Percentiles rank a stretch among this genome's conserved stretches.
Evolutionary conservation across 2,888 invertebrate genomes (phyloP).

Genomic region (Terebella lapidaria): DNA sequence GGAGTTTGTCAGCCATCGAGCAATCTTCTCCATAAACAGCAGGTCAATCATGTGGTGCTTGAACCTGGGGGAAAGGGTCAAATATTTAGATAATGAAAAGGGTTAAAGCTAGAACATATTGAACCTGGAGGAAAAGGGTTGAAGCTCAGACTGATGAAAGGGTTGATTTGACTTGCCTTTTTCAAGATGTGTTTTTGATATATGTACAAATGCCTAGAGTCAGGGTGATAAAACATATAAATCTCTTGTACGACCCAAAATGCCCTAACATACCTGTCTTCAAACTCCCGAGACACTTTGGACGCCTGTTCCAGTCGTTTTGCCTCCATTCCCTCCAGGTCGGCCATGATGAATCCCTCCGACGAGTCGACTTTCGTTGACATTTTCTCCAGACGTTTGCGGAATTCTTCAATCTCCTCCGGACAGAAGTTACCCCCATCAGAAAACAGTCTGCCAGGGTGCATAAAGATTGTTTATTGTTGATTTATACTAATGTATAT

Average conservation of each 20-base stretch:
- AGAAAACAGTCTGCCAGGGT: slow-evolving; percentile 42
- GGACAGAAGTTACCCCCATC: slow-evolving; percentile 54
- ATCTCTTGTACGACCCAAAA: no score
- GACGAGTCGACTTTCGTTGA: slow-evolving; percentile 45
- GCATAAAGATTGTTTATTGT: no score
- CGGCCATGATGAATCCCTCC: slow-evolving; percentile 51
- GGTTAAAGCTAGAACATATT: no score
- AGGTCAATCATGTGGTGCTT: slow-evolving; percentile 53
- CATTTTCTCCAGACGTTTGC: slow-evolving; percentile 48
- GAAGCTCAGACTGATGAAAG: no score
- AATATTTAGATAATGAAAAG: no score
- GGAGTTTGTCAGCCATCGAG: slow-evolving; percentile 51
- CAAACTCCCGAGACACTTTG: slow-evolving; percentile 48
- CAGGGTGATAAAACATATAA: no score
- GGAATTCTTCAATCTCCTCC: slow-evolving; percentile 50
- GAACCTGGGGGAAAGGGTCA: slow-evolving; percentile 39
- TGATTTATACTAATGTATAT: no score
- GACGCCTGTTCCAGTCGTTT: slow-evolving; percentile 48
- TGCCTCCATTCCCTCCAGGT: slow-evolving; percentile 52
- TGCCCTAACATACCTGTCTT: slow-evolving; percentile 41
- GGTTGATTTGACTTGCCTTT: no score
- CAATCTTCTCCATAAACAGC: slow-evolving; percentile 52
- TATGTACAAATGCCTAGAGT: no score
- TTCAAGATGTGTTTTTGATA: no score
- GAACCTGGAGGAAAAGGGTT: no score